Evolutionary conservation across 2,888 invertebrate genomes (phyloP), one percentile per base, ranked within the genome.

Genomic region (Xestia sexstrigata): DNA sequence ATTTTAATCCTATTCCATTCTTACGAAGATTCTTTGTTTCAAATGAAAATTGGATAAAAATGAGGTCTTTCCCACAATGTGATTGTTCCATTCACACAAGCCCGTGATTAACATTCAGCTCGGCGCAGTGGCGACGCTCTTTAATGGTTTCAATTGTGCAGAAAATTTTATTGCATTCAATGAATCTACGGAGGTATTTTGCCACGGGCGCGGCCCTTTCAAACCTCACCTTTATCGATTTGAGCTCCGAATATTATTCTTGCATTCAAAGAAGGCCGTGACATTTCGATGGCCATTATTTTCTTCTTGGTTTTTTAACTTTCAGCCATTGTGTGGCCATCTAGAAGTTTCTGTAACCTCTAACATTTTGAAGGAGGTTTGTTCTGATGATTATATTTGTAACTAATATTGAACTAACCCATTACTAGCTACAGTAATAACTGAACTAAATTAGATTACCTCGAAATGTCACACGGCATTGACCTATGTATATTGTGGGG

Each of bases 161-260:
- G 96, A 96, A 96, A 95, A 95, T 96, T 96, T 95, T 96, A 95
- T 95, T 95, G 95, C 95, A 95, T 94, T 95, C 94, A 95, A 94
- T 94, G 94, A 94, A 92, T 94, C 92, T 91, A 90, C 90, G 84
- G 92, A 91, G 92, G 92, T 91, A 92, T 93, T 93, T 90, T 86
- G 88, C 93, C 92, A 89, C 89, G 82, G 90, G 90, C 88, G 84
- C 85, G 89, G 88, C 90, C 89, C 91, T 92, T 94, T 92, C 90
- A 91, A 91, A 93, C 90, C 91, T 83, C 93, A 92, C 90, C 92
- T 91, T 91, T 91, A 93, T 94, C 91, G 93, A 93, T 93, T 93
- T 83, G 79, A 75, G 78, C 82, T 78, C 73, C 82, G 78, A 83
- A 84, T 86, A 89, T 88, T 84, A 89, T 88, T 87, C 87, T 84